phyloP scores from a whole-genome alignment of 1,140 invertebrate species.

The Bombus soroeensis region DNA sequence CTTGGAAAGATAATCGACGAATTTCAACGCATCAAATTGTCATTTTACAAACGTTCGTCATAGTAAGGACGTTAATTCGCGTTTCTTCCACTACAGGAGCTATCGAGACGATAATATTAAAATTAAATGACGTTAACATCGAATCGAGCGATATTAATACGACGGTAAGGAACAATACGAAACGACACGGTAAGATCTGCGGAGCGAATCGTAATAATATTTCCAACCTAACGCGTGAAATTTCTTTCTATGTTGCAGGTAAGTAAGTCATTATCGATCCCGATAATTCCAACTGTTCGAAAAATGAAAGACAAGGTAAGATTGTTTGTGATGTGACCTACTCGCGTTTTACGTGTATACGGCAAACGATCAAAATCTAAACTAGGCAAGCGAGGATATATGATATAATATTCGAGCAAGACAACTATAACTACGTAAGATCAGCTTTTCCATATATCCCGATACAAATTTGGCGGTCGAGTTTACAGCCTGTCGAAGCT shows the following conservation, averaged over 20 bases:
- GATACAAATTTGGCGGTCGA: no score
- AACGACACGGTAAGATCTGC: no score
- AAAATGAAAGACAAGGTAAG: neutral
- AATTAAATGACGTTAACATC: neutral
- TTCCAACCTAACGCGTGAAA: no score
- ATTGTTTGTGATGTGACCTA: rapidly evolving
- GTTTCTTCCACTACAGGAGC: neutral
- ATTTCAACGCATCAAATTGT: neutral
- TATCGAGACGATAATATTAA: neutral
- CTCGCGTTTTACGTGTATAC: no score
- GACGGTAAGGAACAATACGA: neutral
- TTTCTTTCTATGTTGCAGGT: conserved; percentile 42
- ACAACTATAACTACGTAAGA: no score
- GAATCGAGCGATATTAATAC: neutral
- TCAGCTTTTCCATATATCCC: no score
- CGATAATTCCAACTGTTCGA: no score
- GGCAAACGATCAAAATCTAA: neutral
- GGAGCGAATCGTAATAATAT: neutral
- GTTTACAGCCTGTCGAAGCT: no score
- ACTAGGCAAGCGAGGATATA: neutral
- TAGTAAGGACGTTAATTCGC: neutral
- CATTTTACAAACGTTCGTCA: neutral
- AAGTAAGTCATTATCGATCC: neutral
- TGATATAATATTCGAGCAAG: neutral
- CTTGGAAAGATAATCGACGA: neutral